Evolutionary conservation across 1,140 invertebrate species (phyloP), one percentile per base, ranked within the genome.

Genomic region (Drosophila pseudoobscura): DNA sequence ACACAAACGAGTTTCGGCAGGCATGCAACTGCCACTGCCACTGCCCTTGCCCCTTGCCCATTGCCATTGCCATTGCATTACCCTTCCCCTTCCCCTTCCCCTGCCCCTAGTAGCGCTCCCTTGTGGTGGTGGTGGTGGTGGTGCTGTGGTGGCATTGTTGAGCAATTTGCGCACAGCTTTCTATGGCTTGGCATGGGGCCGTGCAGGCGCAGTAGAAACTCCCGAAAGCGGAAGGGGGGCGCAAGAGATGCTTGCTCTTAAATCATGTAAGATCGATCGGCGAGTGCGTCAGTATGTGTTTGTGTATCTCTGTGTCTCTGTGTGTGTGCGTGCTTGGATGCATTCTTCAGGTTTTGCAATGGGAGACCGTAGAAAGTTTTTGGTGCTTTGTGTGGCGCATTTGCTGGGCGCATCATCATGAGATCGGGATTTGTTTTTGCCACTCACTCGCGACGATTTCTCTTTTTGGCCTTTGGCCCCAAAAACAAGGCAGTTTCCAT

Each of bases 111-210:
- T 2, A 11, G n/a, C 22, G 44, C 9, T 24, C 24, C 31, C 39
- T 17, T 47, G 52, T 29, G 49, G 57, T 56, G 29, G 41, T 15
- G 15, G 15, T 20, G 20, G 20, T 20, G 20, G 20, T 20, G 20
- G 20, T 20, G 20, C 20, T 47, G 52, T 29, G 49, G 57, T 56
- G 29, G 41, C 41, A 46, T 63, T 56, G 50, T 57, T 69, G 51
- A 54, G 51, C 63, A 69, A 68, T 75, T 75, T 76, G 62, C 60
- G 62, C 66, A 62, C 76, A 78, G 80, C 80, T 85, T 85, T 85
- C 82, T 85, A 87, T 80, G 80, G 63, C 45, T 65, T 50, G 11
- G 29, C 31, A 50, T 55, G 39, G 45, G 56, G 20, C 39, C 35
- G 15, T 29, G 45, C 29, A 52, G 55, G 11, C 29, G 61, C 55